These are phyloP conservation scores for Micropoecilia bifurca DNA, from an alignment of 2,797 vertebrate genomes.

Conservation along the genomic window DNA sequence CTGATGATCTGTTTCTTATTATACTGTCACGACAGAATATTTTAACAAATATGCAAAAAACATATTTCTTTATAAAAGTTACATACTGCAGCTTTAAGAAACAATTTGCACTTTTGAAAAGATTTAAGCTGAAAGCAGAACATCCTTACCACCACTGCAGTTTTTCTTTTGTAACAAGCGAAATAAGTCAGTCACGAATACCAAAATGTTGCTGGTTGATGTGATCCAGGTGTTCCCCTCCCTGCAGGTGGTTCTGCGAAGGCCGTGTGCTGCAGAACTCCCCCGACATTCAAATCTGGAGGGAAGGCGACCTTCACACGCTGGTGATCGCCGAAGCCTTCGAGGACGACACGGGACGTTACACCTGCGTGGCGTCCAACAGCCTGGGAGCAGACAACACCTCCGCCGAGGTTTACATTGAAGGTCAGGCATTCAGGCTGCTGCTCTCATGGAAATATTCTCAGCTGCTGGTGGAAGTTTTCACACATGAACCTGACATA, in stretches of 20 bases:
- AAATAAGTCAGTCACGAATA: background rate
- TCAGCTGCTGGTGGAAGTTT: background rate
- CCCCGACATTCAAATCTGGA: slow-evolving; percentile 93
- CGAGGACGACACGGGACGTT: slow-evolving; percentile 98
- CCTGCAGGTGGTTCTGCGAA: slow-evolving; percentile 97
- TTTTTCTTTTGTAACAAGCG: background rate
- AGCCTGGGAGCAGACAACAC: slow-evolving; percentile 91
- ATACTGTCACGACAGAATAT: too few species aligned
- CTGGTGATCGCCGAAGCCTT: slow-evolving; percentile 95
- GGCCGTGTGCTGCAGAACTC: slow-evolving; percentile 91
- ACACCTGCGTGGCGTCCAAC: slow-evolving; percentile 95
- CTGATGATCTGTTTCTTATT: too few species aligned
- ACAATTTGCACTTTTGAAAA: background rate
- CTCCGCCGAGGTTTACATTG: slow-evolving; percentile 96
- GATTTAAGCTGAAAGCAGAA: slow-evolving; percentile 1
- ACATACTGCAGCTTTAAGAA: too few species aligned
- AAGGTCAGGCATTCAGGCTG: slow-evolving; percentile 82
- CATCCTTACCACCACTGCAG: background rate
- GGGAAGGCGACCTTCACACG: slow-evolving; percentile 88
- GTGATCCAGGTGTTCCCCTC: background rate
- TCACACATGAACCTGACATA: background rate
- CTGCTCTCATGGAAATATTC: background rate
- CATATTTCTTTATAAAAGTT: too few species aligned
- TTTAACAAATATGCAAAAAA: too few species aligned
- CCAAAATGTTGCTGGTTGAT: background rate